Evolutionary conservation across 2,888 invertebrate genomes (phyloP).

Genomic region (Apoda limacodes): DNA sequence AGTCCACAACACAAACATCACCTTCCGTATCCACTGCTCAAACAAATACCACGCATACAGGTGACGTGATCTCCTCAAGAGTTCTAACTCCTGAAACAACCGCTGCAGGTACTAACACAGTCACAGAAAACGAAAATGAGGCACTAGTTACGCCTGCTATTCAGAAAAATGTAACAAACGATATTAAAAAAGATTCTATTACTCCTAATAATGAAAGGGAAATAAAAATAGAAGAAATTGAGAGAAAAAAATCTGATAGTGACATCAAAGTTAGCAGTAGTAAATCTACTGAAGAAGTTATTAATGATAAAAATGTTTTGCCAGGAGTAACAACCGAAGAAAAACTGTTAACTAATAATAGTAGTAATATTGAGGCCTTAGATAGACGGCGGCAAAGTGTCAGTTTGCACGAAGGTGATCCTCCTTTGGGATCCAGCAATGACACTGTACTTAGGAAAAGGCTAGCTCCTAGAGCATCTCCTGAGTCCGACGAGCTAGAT

Average conservation of each 20-base stretch:
- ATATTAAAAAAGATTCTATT: conserved; percentile 27
- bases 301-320: conserved; percentile 21
- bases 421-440: conserved; percentile 23
- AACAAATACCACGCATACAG: conserved; percentile 55
- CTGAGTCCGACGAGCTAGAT: conserved; percentile 52
- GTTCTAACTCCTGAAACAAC: conserved; percentile 30
- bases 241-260: conserved; percentile 33
- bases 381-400: conserved; percentile 47
- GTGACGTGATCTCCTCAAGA: conserved; percentile 38
- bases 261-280: conserved; percentile 27
- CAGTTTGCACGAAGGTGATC: conserved; percentile 26
- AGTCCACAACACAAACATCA: conserved; percentile 61
- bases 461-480: conserved; percentile 37
- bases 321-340: conserved; percentile 25
- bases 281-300: conserved; percentile 22
- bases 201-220: conserved; percentile 19
- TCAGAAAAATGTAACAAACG: conserved; percentile 21
- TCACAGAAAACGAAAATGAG: conserved; percentile 28
- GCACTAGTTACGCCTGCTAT: conserved; percentile 20
- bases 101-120: conserved; percentile 36
- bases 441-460: conserved; percentile 21
- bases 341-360: conserved; percentile 21
- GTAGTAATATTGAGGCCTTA: conserved; percentile 31
- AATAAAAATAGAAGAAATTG: conserved; percentile 50
- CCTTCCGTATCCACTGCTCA: conserved; percentile 58